Evolutionary conservation across 2,113 vertebrate genomes (phyloP).

Genomic region (Megaceryle torquata): DNA sequence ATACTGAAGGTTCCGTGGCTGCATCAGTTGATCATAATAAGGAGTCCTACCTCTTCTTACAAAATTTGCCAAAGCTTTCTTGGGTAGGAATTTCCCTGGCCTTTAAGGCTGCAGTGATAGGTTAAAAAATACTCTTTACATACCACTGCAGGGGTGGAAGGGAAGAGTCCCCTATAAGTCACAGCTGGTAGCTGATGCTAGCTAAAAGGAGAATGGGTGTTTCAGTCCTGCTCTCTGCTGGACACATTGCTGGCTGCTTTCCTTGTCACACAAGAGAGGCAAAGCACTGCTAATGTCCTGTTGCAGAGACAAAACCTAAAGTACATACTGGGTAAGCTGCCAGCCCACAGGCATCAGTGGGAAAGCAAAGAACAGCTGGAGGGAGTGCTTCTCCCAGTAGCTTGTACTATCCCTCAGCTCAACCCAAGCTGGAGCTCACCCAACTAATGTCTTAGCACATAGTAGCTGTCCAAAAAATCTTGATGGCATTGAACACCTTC

Average conservation of each 20-base stretch:
- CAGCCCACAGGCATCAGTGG: neutral
- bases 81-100: neutral
- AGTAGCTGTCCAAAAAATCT: neutral
- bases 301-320: neutral
- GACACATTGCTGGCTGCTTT: neutral
- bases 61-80: neutral
- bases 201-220: neutral
- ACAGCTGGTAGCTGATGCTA: neutral
- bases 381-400: neutral
- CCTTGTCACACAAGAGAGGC: neutral
- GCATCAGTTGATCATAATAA: neutral
- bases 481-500: neutral
- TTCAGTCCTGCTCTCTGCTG: neutral
- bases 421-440: neutral
- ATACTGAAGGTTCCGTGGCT: neutral
- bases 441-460: neutral
- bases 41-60: neutral
- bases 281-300: neutral
- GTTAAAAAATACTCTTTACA: neutral
- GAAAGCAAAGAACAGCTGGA: neutral
- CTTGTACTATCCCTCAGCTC: neutral
- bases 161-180: neutral
- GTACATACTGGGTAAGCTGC: neutral
- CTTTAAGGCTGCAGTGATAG: neutral
- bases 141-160: neutral